A percentile compares a stretch with the other conserved stretches of the same genome.
Conservation (phyloP, 2,113 vertebrate species). For the Upupa epops region DNA sequence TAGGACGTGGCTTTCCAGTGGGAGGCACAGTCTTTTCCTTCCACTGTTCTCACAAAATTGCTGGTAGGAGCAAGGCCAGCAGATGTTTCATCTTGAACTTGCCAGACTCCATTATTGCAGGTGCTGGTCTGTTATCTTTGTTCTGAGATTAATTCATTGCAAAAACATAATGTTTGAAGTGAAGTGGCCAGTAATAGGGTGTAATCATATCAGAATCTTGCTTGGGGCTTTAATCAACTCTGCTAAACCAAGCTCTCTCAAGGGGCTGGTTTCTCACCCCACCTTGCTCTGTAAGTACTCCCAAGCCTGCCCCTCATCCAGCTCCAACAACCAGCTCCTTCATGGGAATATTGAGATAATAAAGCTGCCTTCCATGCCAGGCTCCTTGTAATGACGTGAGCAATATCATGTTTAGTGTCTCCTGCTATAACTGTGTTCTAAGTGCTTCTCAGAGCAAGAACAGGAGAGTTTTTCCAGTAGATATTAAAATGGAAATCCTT, state of each 20-base stretch:
- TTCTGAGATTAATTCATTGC: background rate
- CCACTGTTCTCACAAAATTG: background rate
- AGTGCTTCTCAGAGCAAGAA: conserved; percentile 21
- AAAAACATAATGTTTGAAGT: background rate
- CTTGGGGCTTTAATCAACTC: background rate
- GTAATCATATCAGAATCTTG: background rate
- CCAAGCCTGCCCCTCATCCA: background rate
- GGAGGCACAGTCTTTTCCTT: background rate
- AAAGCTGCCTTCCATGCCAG: background rate
- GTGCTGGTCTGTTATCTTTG: background rate
- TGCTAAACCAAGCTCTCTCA: background rate
- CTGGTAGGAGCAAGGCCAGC: background rate
- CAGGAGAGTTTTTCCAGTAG: conserved; percentile 10
- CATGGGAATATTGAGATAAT: background rate
- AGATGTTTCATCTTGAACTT: background rate
- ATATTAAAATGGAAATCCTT: conserved; percentile 14
- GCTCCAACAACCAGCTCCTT: background rate
- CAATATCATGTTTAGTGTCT: background rate
- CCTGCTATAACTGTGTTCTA: conserved; percentile 18
- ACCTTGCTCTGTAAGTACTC: background rate
- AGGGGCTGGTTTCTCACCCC: background rate
- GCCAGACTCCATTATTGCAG: background rate
- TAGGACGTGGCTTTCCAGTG: background rate
- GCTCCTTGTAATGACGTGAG: background rate
- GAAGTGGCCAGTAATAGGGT: background rate